Base-by-base conservation (phyloP, 1,140 invertebrate species). In the Oreohelix idahoensis region DNA sequence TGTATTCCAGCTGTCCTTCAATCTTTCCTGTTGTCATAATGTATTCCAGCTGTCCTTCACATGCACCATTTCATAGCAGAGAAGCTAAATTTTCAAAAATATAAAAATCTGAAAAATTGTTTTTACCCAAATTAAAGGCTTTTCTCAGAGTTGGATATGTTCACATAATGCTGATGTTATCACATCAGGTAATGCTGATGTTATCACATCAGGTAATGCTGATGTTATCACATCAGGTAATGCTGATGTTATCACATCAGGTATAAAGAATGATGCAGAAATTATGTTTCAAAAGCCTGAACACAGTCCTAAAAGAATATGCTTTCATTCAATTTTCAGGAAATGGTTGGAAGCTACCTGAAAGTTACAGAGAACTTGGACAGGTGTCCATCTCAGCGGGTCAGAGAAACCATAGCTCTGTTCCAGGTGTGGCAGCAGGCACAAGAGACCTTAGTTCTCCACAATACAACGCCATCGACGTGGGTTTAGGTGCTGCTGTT, bases 351-450 rank as follows among this genome's bases (percentile, higher is more conserved):
- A 53, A 74, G 13, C 42, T 83, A 32, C 35, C 73, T 23, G 58
- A 74, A 39, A 85, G 74, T 45, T 85, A 85, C 70, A 74, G 75
- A 39, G 82, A 81, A 58, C 74, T 84, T 26, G 84, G 83, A 29
- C 71, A 79, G 39, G 77, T 79, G 79, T 83, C 70, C 35, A 58
- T 78, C 42, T 58, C 75, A 32, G 35, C 79, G n/a, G 77, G 45
- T 49, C 81, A 74, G 17, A n/a, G 35, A 39, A 39, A 20, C 17
- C 77, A 29, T 29, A 70, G 38, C 26, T 29, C 39, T 15, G 36
- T 71, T 69, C 69, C 32, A 49, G 11, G 76, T n/a, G 39, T 29
- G 11, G 70, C 39, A 0, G 35, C 20, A 32, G 13, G 39, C 42
- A 29, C n/a, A 8, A 71, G 42, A 66, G 23, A 38, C 35, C 0